Conservation (phyloP, 2,888 invertebrate species). For the Cinara cedri region DNA sequence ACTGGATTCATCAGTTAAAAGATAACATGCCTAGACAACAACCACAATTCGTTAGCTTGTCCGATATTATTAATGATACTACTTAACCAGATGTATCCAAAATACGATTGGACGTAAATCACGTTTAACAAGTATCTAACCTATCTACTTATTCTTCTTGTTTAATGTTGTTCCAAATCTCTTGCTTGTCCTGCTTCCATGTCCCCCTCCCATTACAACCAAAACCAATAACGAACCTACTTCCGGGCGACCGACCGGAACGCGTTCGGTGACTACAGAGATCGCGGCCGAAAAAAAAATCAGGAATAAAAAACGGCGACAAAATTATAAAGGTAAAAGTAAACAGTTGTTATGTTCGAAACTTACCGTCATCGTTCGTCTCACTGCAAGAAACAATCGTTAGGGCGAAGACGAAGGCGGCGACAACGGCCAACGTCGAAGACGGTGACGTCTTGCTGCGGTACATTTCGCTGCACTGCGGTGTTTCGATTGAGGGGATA, state of each 20-base stretch:
- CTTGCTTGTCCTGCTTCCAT: background rate
- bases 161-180: background rate
- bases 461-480: slow-evolving; percentile 18
- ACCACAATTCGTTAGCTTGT: too few species aligned
- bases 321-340: background rate
- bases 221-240: background rate
- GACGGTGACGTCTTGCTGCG: slow-evolving; percentile 4
- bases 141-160: too few species aligned
- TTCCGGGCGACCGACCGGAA: background rate
- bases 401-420: background rate
- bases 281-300: background rate
- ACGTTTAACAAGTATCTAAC: too few species aligned
- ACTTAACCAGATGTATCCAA: too few species aligned
- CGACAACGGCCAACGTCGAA: background rate
- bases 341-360: too few species aligned
- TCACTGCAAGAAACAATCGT: slow-evolving; percentile 8
- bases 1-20: too few species aligned
- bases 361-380: slow-evolving; percentile 32
- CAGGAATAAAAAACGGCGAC: background rate
- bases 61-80: too few species aligned
- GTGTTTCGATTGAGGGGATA: background rate
- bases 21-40: too few species aligned
- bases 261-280: background rate
- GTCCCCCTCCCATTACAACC: too few species aligned
- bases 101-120: too few species aligned